phyloP scores from a whole-genome alignment of 2,888 invertebrate species.

The Drosophila greeni region DNA sequence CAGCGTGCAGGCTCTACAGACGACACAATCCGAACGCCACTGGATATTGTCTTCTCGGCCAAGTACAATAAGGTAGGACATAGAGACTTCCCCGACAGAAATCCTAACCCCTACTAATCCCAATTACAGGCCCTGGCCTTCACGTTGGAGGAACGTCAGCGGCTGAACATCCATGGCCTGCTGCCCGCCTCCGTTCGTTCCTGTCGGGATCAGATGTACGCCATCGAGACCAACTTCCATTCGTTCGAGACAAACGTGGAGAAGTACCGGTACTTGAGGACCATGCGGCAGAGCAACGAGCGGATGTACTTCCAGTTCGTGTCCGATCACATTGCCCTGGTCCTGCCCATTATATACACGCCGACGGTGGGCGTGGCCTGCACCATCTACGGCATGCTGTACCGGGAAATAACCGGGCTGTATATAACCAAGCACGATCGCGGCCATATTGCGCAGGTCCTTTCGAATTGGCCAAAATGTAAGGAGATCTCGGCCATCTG shows the following conservation, averaged over 20 bases:
- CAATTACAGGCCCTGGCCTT: constrained; percentile 50
- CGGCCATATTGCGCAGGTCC: constrained; percentile 47
- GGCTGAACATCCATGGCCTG: constrained; percentile 94
- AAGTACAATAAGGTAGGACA: constrained; percentile 55
- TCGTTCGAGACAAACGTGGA: constrained; percentile 90
- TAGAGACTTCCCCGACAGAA: rapidly evolving
- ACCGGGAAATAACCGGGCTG: constrained; percentile 91
- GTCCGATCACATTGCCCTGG: constrained; percentile 88
- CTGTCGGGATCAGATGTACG: constrained; percentile 89
- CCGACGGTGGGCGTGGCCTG: constrained; percentile 97
- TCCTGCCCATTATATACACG: constrained; percentile 98
- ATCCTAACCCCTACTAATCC: rapidly evolving
- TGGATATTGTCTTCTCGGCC: constrained; percentile 13
- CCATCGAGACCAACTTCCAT: constrained; percentile 88
- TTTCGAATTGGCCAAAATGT: constrained; percentile 55
- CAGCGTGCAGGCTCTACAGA: background rate
- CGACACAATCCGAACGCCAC: constrained; percentile 75
- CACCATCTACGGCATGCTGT: constrained; percentile 94
- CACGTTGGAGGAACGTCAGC: constrained; percentile 91
- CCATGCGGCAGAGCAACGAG: constrained; percentile 90
- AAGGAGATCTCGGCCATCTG: constrained; percentile 49
- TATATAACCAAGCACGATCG: constrained; percentile 80
- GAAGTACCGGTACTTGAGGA: constrained; percentile 94
- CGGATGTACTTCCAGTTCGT: constrained; percentile 93
- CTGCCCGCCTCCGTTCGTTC: constrained; percentile 92